These are phyloP conservation scores for Argyrosomus japonicus DNA, from an alignment of 2,113 vertebrate species.

Conservation along the genomic window DNA sequence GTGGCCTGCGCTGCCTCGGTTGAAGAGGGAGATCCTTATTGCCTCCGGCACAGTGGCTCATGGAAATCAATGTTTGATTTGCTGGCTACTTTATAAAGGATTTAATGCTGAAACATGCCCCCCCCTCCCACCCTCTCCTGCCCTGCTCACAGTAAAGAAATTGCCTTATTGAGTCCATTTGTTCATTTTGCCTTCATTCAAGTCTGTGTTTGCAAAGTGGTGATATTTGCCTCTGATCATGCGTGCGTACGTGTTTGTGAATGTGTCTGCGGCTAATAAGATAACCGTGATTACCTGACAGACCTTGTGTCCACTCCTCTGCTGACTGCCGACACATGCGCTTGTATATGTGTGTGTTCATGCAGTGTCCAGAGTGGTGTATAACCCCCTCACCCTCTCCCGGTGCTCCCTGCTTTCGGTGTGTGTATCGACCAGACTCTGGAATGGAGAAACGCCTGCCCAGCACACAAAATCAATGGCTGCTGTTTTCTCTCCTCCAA, in stretches of 20 bases:
- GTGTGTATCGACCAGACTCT: slow-evolving; percentile 83
- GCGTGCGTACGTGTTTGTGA: slow-evolving; percentile 10
- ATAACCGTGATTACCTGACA: slow-evolving; percentile 75
- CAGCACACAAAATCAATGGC: slow-evolving; percentile 86
- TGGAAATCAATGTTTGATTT: slow-evolving; percentile 83
- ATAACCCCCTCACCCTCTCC: slow-evolving; percentile 25
- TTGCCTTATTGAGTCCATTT: slow-evolving; percentile 65
- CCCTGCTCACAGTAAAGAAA: slow-evolving; percentile 48
- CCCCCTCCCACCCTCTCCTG: slow-evolving; percentile 32
- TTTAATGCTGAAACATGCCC: slow-evolving; percentile 70
- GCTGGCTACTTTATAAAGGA: slow-evolving; percentile 77
- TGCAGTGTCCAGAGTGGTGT: slow-evolving; percentile 62
- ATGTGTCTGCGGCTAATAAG: slow-evolving; percentile 71
- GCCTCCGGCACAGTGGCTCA: slow-evolving; percentile 68
- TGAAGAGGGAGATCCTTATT: slow-evolving; percentile 76
- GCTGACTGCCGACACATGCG: slow-evolving; percentile 23
- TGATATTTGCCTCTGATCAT: slow-evolving; percentile 45
- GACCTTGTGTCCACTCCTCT: slow-evolving; percentile 63
- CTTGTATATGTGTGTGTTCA: slow-evolving; percentile 25
- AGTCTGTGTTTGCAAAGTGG: slow-evolving; percentile 27
- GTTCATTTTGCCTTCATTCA: slow-evolving; percentile 43
- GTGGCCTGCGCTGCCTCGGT: slow-evolving; percentile 41
- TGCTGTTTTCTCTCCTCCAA: slow-evolving; percentile 79
- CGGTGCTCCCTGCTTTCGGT: slow-evolving; percentile 64
- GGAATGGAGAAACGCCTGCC: slow-evolving; percentile 84